phyloP scores from a whole-genome alignment of 2,113 vertebrate genomes.

The Megaceryle torquata region DNA sequence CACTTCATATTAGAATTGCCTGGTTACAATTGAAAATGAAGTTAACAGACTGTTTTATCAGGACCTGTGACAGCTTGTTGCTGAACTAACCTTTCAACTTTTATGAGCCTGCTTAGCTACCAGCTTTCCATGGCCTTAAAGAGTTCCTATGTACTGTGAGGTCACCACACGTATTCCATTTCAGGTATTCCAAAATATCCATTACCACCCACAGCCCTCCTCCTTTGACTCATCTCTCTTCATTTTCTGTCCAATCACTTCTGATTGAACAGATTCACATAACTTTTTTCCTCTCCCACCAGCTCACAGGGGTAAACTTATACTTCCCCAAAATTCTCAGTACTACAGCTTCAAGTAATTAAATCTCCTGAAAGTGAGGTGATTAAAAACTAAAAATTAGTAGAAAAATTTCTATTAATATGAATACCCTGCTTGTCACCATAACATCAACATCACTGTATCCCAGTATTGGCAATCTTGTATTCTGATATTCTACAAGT shows the following conservation, averaged over 20 bases:
- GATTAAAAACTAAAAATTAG: not conserved
- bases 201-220: not conserved
- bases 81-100: not conserved
- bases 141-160: fast-evolving
- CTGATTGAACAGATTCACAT: not conserved
- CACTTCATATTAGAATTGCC: not conserved
- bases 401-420: not conserved
- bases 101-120: not conserved
- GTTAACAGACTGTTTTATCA: not conserved
- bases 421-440: not conserved
- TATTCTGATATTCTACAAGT: not conserved
- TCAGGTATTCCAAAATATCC: not conserved
- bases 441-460: not conserved
- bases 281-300: not conserved
- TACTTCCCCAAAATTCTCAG: not conserved
- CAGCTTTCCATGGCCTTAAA: not conserved
- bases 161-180: not conserved
- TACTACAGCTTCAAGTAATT: not conserved
- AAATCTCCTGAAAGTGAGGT: not conserved
- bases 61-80: not conserved
- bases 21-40: not conserved
- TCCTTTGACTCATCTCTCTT: not conserved
- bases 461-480: not conserved
- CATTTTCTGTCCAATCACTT: not conserved
- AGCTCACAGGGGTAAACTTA: not conserved